Conservation (phyloP, 2,888 invertebrate genomes). For the Drosophila algonquin region DNA sequence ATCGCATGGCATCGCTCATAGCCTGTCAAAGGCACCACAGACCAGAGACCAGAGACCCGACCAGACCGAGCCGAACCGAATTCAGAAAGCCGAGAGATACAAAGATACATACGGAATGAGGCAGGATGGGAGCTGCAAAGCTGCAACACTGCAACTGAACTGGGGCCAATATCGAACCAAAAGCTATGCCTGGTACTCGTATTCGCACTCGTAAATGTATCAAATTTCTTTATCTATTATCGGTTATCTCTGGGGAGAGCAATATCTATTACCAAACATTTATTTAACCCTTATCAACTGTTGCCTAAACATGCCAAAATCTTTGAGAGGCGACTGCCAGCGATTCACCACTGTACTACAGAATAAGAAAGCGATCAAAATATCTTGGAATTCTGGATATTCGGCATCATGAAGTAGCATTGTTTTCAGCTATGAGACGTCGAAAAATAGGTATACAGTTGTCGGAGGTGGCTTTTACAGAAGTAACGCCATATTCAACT, state of each 20-base stretch:
- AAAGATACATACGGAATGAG: conserved; percentile 49
- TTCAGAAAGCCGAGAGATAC: conserved; percentile 26
- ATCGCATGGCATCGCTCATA: conserved; percentile 34
- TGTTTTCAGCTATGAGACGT: background rate
- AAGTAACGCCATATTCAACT: background rate
- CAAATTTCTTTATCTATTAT: conserved; percentile 27
- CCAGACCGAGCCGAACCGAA: background rate
- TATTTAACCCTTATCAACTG: conserved; percentile 32
- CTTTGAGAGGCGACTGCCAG: conserved; percentile 1
- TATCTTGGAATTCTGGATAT: conserved; percentile 7
- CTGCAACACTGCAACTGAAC: background rate
- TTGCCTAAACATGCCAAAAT: conserved; percentile 5
- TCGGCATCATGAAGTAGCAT: background rate
- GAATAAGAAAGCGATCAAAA: background rate
- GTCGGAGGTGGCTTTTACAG: background rate
- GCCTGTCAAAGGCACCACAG: conserved; percentile 20
- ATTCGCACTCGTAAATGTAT: conserved; percentile 7
- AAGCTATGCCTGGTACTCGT: background rate
- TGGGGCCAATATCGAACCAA: background rate
- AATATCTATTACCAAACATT: conserved; percentile 34
- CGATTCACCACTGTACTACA: conserved; percentile 19
- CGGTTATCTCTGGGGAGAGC: conserved; percentile 34
- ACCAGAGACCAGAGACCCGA: background rate
- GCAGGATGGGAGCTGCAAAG: conserved; percentile 17
- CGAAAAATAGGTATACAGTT: background rate